These are phyloP conservation scores for Drosophila birchii DNA, from an alignment of 2,888 invertebrate species.

Conservation along the genomic window DNA sequence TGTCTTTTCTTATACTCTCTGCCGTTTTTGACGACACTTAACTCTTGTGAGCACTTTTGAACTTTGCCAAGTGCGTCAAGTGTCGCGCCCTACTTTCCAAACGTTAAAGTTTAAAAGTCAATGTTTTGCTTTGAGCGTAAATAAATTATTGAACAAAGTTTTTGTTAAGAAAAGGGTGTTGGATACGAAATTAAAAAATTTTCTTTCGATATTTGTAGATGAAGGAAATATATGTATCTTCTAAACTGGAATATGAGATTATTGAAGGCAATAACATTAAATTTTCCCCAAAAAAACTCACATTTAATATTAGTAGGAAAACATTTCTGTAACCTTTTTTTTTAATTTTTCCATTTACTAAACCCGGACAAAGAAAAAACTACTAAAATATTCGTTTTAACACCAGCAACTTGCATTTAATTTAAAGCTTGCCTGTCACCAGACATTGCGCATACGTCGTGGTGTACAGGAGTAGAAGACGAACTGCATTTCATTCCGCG, in stretches of 20 bases:
- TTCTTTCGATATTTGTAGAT: not conserved
- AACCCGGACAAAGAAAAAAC: not conserved
- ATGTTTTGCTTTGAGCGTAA: constrained; percentile 6
- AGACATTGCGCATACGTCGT: constrained; percentile 58
- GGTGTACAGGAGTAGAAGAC: constrained; percentile 46
- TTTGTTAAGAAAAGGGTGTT: not conserved
- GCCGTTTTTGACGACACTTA: constrained; percentile 52
- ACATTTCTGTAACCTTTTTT: not conserved
- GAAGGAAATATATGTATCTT: not conserved
- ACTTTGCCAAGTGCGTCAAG: constrained; percentile 69
- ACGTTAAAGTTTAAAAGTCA: constrained; percentile 26
- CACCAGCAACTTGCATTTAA: constrained; percentile 1
- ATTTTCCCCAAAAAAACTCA: not conserved
- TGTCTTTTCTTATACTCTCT: not conserved
- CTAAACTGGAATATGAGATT: not conserved
- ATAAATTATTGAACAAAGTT: constrained; percentile 6
- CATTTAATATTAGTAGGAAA: not conserved
- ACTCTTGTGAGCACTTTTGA: constrained; percentile 66
- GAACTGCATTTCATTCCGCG: constrained; percentile 53
- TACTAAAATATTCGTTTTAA: constrained; percentile 4
- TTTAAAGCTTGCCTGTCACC: constrained; percentile 7
- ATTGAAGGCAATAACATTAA: not conserved
- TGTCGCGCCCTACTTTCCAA: constrained; percentile 67
- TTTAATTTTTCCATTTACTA: not conserved
- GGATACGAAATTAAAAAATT: not conserved